Base-by-base conservation (phyloP, 1,140 invertebrate genomes). In the Campoletis sonorensis region DNA sequence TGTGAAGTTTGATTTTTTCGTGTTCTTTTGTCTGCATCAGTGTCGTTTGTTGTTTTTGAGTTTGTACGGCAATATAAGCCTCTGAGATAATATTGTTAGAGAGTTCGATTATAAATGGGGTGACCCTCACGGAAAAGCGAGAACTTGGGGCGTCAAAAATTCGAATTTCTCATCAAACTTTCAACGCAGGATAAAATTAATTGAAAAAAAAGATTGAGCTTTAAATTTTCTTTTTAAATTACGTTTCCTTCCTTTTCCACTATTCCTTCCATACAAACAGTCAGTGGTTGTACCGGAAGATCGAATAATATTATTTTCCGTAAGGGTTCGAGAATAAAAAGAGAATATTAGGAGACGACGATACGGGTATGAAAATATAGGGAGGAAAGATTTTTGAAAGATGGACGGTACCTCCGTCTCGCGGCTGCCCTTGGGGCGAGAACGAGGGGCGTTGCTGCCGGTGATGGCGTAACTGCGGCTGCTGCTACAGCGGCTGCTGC, bases 401-500 rank as follows among this genome's bases (percentile, higher is more conserved):
- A 27, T 64, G 61, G 75, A 77, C 75, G 78, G 83, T 84, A 84
- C 83, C 83, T 91, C 86, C 90, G 89, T 91, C 90, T 91, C 89
- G 91, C 88, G 85, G 90, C 89, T 80, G 91, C 90, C 83, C 91
- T 90, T 80, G 90, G 89, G 82, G 91, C 88, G 84, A 92, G 90
- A 84, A 92, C 91, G 85, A 92, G 91, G 84, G 90, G 90, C 84
- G 90, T 86, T 82, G 90, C 87, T 86, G 90, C 89, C 78, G 91
- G 90, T 73, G 91, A 91, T 88, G 90, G 90, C 77, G 90, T 91
- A 76, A 92, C 90, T 84, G 90, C 88, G 83, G 90, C 90, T 84
- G 90, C 91, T 87, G 90, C 90, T 78, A 91, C 91, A 83, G 90
- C 90, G 83, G 90, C 91, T 85, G 91, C 91, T 87, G 90, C 90